Conservation (phyloP, 1,140 invertebrate species). For the Drosophila auraria region DNA sequence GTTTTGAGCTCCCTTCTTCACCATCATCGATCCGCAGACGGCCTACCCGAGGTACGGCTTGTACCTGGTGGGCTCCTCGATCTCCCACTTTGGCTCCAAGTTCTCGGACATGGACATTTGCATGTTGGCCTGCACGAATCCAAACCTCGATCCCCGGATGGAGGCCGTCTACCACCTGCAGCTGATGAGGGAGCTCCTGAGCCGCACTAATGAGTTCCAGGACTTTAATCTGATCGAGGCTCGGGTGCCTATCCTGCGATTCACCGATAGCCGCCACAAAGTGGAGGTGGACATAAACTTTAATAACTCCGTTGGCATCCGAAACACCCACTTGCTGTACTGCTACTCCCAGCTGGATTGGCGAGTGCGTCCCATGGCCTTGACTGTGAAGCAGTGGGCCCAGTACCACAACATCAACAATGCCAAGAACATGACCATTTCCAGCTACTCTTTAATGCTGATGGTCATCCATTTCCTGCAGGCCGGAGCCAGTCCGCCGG, state of each 20-base stretch:
- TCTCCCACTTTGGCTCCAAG: constrained; percentile 97
- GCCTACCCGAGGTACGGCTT: constrained; percentile 91
- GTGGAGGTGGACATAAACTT: constrained; percentile 98
- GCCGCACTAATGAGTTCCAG: constrained; percentile 86
- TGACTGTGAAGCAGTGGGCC: constrained; percentile 98
- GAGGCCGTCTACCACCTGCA: constrained; percentile 78
- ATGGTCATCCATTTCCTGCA: constrained; percentile 99
- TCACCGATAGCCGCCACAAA: constrained; percentile 89
- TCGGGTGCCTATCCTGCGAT: constrained; percentile 97
- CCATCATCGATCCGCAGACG: constrained; percentile 85
- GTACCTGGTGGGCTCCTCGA: constrained; percentile 98
- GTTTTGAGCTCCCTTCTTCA: background rate
- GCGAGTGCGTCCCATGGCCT: constrained; percentile 95
- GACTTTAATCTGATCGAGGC: constrained; percentile 94
- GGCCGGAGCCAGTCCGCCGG: constrained; percentile 92
- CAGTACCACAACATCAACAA: constrained; percentile 97
- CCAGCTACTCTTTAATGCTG: constrained; percentile 96
- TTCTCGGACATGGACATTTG: constrained; percentile 98
- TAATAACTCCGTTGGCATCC: constrained; percentile 97
- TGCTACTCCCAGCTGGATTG: constrained; percentile 96
- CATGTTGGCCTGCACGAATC: constrained; percentile 91
- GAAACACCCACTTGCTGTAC: constrained; percentile 97
- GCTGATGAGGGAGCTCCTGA: constrained; percentile 67
- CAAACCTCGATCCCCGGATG: constrained; percentile 73
- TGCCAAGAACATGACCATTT: constrained; percentile 97